Evolutionary conservation across 2,888 invertebrate genomes (phyloP).

Genomic region (Caenorhabditis sinica): DNA sequence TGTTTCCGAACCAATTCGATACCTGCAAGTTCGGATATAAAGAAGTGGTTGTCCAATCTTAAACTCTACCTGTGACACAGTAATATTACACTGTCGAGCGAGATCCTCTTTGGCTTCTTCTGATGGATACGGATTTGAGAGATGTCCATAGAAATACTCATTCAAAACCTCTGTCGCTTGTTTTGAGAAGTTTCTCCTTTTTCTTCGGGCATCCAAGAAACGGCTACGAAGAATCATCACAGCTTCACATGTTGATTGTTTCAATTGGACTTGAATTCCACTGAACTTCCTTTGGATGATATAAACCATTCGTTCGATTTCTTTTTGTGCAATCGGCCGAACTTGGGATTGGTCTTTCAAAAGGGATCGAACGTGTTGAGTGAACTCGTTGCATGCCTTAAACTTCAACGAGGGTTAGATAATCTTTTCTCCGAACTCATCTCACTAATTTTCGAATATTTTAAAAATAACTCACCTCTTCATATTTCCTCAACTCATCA

Average conservation of each 20-base stretch:
- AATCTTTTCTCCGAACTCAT: not conserved
- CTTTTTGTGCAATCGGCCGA: conserved; percentile 84
- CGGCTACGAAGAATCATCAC: conserved; percentile 96
- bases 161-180: conserved; percentile 99
- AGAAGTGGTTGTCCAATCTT: not conserved
- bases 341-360: conserved; percentile 87
- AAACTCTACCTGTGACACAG: conserved; percentile 96
- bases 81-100: conserved; percentile 98
- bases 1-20: conserved; percentile 99
- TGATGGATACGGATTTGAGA: conserved; percentile 99
- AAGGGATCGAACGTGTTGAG: conserved; percentile 98
- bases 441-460: too few species aligned
- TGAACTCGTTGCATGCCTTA: conserved; percentile 99
- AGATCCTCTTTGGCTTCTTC: conserved; percentile 99
- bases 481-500: conserved; percentile 99
- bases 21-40: conserved; percentile 56
- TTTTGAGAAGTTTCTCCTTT: conserved; percentile 99
- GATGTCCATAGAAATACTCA: conserved; percentile 99
- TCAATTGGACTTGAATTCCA: conserved; percentile 89
- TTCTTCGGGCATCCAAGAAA: conserved; percentile 86
- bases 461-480: conserved; percentile 90
- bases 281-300: conserved; percentile 95
- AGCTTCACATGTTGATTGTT: conserved; percentile 99
- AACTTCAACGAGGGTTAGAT: conserved; percentile 62
- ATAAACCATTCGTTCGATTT: conserved; percentile 99